Conservation (phyloP, 2,888 invertebrate genomes). For the Smittia sp. region DNA sequence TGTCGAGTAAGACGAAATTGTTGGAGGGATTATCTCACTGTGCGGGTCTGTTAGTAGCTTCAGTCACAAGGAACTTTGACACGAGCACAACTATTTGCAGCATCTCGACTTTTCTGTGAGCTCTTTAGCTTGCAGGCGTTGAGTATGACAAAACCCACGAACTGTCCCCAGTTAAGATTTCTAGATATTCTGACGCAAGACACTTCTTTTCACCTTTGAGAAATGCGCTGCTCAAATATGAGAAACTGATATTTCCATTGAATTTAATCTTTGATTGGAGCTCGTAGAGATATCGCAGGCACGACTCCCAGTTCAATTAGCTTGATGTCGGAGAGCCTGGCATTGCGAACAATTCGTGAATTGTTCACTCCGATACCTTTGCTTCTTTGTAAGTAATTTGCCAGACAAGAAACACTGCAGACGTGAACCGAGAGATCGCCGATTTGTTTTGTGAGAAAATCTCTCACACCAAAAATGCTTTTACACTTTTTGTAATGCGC, state of each 20-base stretch:
- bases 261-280: neutral
- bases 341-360: too few species aligned
- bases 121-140: too few species aligned
- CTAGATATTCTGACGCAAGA: neutral
- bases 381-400: too few species aligned
- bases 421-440: neutral
- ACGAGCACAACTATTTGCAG: too few species aligned
- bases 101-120: too few species aligned
- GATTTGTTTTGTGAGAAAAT: slow-evolving; percentile 14
- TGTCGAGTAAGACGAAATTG: neutral
- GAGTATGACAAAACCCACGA: too few species aligned
- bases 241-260: slow-evolving; percentile 22
- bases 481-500: neutral
- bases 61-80: too few species aligned
- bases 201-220: neutral
- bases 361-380: too few species aligned
- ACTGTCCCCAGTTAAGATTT: too few species aligned
- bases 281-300: neutral
- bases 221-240: neutral
- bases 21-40: neutral
- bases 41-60: neutral
- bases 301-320: neutral
- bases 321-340: neutral
- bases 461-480: slow-evolving; percentile 21
- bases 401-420: neutral